Evolutionary conservation across 1,140 invertebrate species (phyloP).

Genomic region (Drosophila insularis): DNA sequence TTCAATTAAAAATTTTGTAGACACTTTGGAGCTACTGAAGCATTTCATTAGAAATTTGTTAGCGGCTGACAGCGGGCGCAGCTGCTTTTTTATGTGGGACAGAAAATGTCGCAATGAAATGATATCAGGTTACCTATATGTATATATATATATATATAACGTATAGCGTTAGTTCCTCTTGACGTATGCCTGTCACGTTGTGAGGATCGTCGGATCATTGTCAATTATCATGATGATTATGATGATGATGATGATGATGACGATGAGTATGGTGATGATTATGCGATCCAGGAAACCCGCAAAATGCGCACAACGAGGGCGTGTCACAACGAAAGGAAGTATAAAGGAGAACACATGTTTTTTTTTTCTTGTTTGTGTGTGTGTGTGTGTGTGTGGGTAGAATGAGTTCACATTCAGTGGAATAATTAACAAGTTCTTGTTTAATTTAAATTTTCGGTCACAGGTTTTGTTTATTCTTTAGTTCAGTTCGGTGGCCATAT

Average conservation of each 20-base stretch:
- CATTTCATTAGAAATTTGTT: constrained; percentile 67
- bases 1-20: constrained; percentile 20
- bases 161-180: constrained; percentile 13
- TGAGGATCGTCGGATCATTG: constrained; percentile 31
- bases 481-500: constrained; percentile 7
- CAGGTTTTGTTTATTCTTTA: background rate
- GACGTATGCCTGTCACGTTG: constrained; percentile 73
- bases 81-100: constrained; percentile 28
- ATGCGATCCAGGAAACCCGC: constrained; percentile 57
- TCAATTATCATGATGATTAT: constrained; percentile 41
- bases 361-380: too few species aligned
- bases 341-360: constrained; percentile 47
- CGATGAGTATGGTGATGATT: background rate
- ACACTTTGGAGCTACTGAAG: constrained; percentile 49
- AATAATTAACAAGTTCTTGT: constrained; percentile 73
- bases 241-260: background rate
- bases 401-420: constrained; percentile 24
- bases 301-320: constrained; percentile 55
- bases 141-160: background rate
- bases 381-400: constrained; percentile 40
- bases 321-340: constrained; percentile 39
- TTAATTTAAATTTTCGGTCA: constrained; percentile 75
- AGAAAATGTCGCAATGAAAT: constrained; percentile 35
- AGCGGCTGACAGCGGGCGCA: constrained; percentile 37
- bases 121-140: constrained; percentile 51